Percentiles rank a stretch among this genome's conserved stretches.
Conservation (phyloP, 2,888 invertebrate species). For the Emmelina monodactyla region DNA sequence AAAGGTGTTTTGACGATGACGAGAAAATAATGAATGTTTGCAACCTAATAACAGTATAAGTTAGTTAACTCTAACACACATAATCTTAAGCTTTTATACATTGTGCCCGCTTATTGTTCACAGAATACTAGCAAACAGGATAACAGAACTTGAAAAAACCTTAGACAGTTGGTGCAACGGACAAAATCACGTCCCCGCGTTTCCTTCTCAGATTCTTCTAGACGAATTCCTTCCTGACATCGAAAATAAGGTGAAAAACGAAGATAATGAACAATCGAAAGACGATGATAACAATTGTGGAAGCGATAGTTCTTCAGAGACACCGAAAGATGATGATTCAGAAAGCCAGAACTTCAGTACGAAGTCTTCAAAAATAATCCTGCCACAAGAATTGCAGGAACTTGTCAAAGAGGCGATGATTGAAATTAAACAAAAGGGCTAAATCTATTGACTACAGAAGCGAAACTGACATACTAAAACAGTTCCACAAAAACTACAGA, state of each 20-base stretch:
- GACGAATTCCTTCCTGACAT: slow-evolving; percentile 59
- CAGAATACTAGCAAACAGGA: slow-evolving; percentile 81
- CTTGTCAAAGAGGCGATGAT: slow-evolving; percentile 71
- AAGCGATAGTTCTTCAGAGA: slow-evolving; percentile 25
- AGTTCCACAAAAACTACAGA: no score
- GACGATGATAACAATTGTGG: slow-evolving; percentile 39
- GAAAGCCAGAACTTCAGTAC: slow-evolving; percentile 25
- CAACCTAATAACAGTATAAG: no score
- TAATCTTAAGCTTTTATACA: no score
- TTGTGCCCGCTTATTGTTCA: no score
- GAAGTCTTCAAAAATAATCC: slow-evolving; percentile 45
- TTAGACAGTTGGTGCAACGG: slow-evolving; percentile 69
- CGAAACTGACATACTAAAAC: no score
- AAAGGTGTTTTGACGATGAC: no score
- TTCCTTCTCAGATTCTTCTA: slow-evolving; percentile 72
- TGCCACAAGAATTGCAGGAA: slow-evolving; percentile 68
- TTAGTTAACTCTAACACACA: no score
- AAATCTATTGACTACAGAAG: no score
- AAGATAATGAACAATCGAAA: slow-evolving; percentile 21
- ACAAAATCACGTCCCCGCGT: slow-evolving; percentile 56
- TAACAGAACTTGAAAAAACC: slow-evolving; percentile 82
- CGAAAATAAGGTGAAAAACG: slow-evolving; percentile 30
- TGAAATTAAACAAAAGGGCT: slow-evolving; percentile 73
- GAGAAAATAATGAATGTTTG: no score
- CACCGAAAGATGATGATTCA: slow-evolving; percentile 19